Evolutionary conservation across 2,888 invertebrate genomes (phyloP).

Genomic region (Galeopsomyia nigrocyanea): DNA sequence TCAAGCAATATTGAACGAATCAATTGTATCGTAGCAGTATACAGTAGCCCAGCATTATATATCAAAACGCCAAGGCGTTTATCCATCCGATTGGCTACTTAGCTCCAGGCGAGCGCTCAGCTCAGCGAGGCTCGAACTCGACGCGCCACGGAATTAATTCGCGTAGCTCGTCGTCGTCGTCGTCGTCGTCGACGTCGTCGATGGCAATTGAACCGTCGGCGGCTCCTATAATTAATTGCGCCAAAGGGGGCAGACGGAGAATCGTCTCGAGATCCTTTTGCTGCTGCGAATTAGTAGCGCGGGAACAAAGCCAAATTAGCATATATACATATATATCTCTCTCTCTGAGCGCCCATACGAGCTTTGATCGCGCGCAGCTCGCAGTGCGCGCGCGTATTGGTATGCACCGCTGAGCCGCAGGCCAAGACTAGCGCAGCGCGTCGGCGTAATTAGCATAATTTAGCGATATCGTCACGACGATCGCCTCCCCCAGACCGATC

Average conservation of each 20-base stretch:
- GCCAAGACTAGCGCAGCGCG: conserved; percentile 50
- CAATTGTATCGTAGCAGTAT: not conserved
- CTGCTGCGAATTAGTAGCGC: conserved; percentile 31
- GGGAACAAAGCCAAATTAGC: conserved; percentile 55
- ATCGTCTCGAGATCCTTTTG: not conserved
- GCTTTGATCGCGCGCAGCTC: conserved; percentile 61
- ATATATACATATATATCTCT: conserved; percentile 49
- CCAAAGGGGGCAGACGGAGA: not conserved
- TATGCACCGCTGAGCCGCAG: conserved; percentile 56
- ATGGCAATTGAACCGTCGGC: conserved; percentile 48
- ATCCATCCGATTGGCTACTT: conserved; percentile 17
- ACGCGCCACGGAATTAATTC: conserved; percentile 33
- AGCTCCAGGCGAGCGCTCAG: conserved; percentile 1
- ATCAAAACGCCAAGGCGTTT: conserved; percentile 22
- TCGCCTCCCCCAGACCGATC: conserved; percentile 32
- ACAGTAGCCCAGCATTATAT: not conserved
- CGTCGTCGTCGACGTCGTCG: conserved; percentile 1
- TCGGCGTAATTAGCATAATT: conserved; percentile 64
- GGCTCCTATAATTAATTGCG: conserved; percentile 38
- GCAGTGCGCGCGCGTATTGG: conserved; percentile 58
- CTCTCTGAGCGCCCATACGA: not conserved
- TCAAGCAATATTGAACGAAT: not conserved
- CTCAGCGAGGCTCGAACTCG: conserved; percentile 16
- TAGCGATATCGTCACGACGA: conserved; percentile 63
- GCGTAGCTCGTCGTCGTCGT: not conserved